Evolutionary conservation across 2,797 vertebrate genomes (phyloP), one percentile per base, ranked within the genome.

Genomic region (Tiaroga cobitis): DNA sequence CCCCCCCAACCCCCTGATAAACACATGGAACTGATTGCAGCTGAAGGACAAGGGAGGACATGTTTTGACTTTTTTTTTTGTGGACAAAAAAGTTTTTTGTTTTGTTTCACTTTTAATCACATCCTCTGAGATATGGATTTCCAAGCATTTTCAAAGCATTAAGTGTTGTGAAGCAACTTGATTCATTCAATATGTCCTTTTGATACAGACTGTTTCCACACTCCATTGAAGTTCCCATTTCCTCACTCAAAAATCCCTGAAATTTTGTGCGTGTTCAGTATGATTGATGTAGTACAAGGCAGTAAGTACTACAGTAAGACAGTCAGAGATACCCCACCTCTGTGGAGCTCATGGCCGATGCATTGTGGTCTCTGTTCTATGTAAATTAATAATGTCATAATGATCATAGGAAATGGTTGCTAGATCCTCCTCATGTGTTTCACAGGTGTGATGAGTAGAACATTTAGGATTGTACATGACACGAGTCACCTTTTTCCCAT

Each of bases 381-480:
- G 91, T 91, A 92, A 91, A 91, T 94, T 93, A 93, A 86, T 91
- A 88, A 92, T 92, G 90, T 92, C 90, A 90, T 92, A 87, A 91
- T 93, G 88, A 91, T 92, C 69, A 88, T 91, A 93, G 92, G 93
- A 94, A 94, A 90, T 93, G 87, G 89, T 92, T 85, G 83, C 88
- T 84, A 82, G 88, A 88, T 59, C 92, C 92, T 95, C 93, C 92
- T 94, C 92, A 94, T 91, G 92, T 91, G 92, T 93, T 91, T 95
- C 94, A 94, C 94, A 61, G 59, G 59, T 61, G 59, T n/a, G 59
- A 26, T 26, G 59, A n/a, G 10, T 61, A 13, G 41, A 15, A 84
- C 21, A 51, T 49, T 67, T 63, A 84, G 61, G 18, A 29, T 13
- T 54, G 24, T 26, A 39, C 10, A 24, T 29, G 6, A 54, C 10